These are phyloP conservation scores for Sesamia nonagrioides DNA, from an alignment of 1,140 invertebrate species.

Conservation along the genomic window DNA sequence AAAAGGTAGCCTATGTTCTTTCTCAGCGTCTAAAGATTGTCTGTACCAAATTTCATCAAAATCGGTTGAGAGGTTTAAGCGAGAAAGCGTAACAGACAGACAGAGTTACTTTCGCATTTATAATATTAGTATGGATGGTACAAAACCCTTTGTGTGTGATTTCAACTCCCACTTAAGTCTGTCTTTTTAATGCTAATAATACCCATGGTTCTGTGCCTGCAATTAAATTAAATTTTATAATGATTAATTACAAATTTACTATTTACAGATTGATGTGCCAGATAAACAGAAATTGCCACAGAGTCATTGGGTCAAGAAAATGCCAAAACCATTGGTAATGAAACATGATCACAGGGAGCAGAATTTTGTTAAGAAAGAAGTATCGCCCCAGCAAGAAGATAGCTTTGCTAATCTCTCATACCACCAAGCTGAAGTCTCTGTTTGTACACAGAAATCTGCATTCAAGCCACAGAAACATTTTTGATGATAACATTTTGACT, in stretches of 20 bases:
- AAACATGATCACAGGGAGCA: constrained; percentile 70
- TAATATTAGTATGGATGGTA: too few species aligned
- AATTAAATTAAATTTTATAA: not conserved
- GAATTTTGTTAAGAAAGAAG: constrained; percentile 52
- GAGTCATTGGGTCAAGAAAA: constrained; percentile 65
- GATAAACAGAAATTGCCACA: constrained; percentile 67
- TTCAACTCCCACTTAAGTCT: too few species aligned
- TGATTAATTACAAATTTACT: not conserved
- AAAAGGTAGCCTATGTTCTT: too few species aligned
- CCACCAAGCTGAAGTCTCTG: constrained; percentile 76
- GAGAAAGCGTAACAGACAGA: too few species aligned
- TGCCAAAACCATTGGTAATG: constrained; percentile 69
- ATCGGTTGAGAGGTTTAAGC: too few species aligned
- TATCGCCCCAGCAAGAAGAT: constrained; percentile 61
- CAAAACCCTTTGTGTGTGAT: too few species aligned
- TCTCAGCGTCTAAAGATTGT: too few species aligned
- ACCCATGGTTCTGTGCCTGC: too few species aligned
- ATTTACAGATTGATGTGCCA: constrained; percentile 69
- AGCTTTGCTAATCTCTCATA: constrained; percentile 73
- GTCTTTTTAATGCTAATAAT: too few species aligned
- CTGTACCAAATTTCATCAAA: too few species aligned
- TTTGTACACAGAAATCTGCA: constrained; percentile 72
- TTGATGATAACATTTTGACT: not conserved
- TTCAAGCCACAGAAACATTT: constrained; percentile 48
- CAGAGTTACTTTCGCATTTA: too few species aligned